Evolutionary conservation across 2,113 vertebrate species (phyloP), one percentile per base, ranked within the genome.

Genomic region (Pseudorhombus dupliciocellatus): DNA sequence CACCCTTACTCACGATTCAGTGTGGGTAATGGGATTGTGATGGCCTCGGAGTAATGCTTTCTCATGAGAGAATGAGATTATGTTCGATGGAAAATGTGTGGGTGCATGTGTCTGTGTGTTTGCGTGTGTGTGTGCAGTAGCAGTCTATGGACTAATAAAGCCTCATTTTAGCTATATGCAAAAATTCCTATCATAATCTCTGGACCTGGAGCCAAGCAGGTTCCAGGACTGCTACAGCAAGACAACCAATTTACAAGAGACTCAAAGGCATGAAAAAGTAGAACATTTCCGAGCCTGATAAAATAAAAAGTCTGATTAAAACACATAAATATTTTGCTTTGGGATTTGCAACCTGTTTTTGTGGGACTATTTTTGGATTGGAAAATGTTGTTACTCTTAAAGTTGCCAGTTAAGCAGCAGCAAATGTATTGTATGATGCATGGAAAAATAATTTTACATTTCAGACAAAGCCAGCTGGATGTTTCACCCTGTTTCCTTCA

Each of bases 31-130:
- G 88, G 87, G 88, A 93, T 94, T 93, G 85, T 90, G 84, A 90
- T 88, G 90, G 92, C 86, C 75, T 84, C 74, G 90, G 84, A 88
- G 90, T 88, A 87, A 88, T 87, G 88, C 89, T 91, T 89, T 90
- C 79, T 91, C 89, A 87, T 89, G 88, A 91, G 89, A 87, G 85
- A 93, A 94, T 92, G 87, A 90, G 87, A 93, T 92, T 93, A 92
- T 75, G 81, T 84, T 84, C 61, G 55, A 80, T 68, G 67, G 79
- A 60, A 79, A 76, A 73, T 75, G 80, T 73, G 77, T 44, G 82
- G 58, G 67, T 52, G 26, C 26, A 28, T 5, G 26, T 28, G 26
- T 73, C 73, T 44, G 68, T 34, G 57, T 42, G 61, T 65, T 77
- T 70, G 57, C 46, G 63, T 22, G 44, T 40, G 75, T 16, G 44